Conservation (phyloP, 2,113 vertebrate species). For the Thomomys bottae region DNA sequence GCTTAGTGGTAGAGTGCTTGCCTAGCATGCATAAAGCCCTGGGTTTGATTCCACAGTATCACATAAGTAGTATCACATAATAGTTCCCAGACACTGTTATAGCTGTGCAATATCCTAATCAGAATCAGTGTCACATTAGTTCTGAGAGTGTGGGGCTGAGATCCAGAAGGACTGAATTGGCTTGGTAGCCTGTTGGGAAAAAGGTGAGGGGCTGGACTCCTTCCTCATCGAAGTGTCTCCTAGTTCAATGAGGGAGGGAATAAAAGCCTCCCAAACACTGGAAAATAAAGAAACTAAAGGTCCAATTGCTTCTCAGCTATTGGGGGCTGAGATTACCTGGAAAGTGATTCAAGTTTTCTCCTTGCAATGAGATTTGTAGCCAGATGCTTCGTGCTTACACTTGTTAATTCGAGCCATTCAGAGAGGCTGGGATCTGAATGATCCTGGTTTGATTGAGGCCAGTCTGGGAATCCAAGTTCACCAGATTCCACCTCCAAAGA, state of each 20-base stretch:
- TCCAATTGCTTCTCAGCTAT: neutral
- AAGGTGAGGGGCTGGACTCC: neutral
- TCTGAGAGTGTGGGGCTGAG: neutral
- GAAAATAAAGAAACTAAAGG: neutral
- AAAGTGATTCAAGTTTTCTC: neutral
- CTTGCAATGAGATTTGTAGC: constrained; percentile 1
- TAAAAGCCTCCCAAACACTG: neutral
- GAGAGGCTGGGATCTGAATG: too few species aligned
- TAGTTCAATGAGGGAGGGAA: neutral
- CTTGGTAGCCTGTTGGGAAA: neutral
- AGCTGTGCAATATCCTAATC: neutral
- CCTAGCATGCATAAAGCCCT: too few species aligned
- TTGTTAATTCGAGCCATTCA: too few species aligned
- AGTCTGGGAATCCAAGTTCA: too few species aligned
- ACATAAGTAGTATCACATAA: too few species aligned
- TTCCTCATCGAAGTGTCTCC: neutral
- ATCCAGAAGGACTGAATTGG: too few species aligned
- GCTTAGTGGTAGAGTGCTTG: too few species aligned
- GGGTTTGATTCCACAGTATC: too few species aligned
- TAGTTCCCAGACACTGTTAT: neutral
- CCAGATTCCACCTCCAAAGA: too few species aligned
- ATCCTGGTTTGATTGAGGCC: too few species aligned
- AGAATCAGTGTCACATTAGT: neutral
- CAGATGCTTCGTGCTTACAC: too few species aligned
- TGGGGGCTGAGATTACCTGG: neutral